Evolutionary conservation across 2,888 invertebrate genomes (phyloP).

Genomic region (Philereme transversata): DNA sequence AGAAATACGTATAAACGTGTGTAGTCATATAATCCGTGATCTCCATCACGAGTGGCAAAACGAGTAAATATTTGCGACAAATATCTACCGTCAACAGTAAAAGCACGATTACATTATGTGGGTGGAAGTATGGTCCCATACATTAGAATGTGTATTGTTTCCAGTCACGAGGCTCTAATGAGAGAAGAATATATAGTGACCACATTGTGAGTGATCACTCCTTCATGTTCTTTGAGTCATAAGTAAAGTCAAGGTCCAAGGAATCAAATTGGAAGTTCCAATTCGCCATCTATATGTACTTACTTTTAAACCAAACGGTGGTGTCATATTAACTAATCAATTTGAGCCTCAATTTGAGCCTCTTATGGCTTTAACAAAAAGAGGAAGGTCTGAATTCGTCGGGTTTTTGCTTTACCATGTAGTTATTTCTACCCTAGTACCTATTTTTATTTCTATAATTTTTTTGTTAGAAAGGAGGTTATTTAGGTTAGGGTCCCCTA

Average conservation of each 20-base stretch:
- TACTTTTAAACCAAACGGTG: too few relatives aligned
- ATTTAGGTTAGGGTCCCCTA: too few relatives aligned
- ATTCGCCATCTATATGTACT: too few relatives aligned
- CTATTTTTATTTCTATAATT: too few relatives aligned
- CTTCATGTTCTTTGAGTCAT: not conserved
- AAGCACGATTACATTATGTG: conserved; percentile 20
- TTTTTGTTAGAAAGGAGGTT: too few relatives aligned
- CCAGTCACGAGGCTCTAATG: conserved; percentile 18
- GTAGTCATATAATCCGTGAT: conserved; percentile 18
- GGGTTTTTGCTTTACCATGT: too few relatives aligned
- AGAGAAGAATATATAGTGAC: not conserved
- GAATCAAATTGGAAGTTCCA: not conserved
- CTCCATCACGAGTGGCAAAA: conserved; percentile 17
- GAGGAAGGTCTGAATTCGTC: too few relatives aligned
- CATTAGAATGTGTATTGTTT: conserved; percentile 9
- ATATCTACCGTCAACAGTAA: conserved; percentile 19
- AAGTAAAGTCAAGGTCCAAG: not conserved
- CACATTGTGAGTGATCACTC: not conserved
- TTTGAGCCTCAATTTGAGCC: too few relatives aligned
- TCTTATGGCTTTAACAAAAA: too few relatives aligned
- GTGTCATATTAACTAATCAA: too few relatives aligned
- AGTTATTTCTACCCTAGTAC: too few relatives aligned
- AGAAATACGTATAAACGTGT: conserved; percentile 1
- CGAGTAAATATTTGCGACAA: conserved; percentile 23
- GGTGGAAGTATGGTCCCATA: conserved; percentile 5